Base-by-base conservation (phyloP, 2,888 invertebrate genomes). In the Cylindroiulus punctatus region DNA sequence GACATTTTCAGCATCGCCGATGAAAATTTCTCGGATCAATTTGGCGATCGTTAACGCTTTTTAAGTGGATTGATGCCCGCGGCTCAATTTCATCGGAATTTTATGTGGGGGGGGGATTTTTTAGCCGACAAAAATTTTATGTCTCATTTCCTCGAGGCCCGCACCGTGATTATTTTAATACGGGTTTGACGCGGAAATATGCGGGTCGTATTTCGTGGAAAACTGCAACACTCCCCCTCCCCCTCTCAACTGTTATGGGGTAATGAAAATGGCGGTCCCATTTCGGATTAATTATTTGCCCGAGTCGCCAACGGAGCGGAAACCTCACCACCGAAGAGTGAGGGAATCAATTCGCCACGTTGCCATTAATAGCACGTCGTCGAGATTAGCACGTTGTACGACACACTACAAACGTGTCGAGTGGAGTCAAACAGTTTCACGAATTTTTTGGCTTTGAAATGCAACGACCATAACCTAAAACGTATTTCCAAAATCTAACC, bases 121-220 rank as follows among this genome's bases (percentile, higher is more conserved):
- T 36, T 36, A 36, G 12, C n/a, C 17, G n/a, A 5, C n/a, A 17
- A n/a, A 57, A 57, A 57, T 57, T 57, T 57, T 57, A 57, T 57
- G 52, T 57, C 52, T 57, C 52, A 57, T 57, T 57, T 57, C 52
- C 52, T 57, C 52, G n/a, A 57, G 52, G 52, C 52, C 52, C n/a
- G n/a, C n/a, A 57, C n/a, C 52, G 52, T 57, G 52, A 57, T 57
- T 57, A 57, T 57, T 57, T 57, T 57, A 57, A 57, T 57, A 57
- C 52, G 52, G 52, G 52, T n/a, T 57, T 57, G 52, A 57, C 17
- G 52, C 52, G 52, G 36, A 4, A 36, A 36, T 36, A 36, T 36
- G 52, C 52, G 7, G 17, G 2, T 57, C 14, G 52, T 57, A 57
- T 57, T n/a, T n/a, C 52, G 14, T 3, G 19, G 52, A 5, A n/a